Evolutionary conservation across 2,888 invertebrate species (phyloP).

Genomic region (Melanophora roralis): DNA sequence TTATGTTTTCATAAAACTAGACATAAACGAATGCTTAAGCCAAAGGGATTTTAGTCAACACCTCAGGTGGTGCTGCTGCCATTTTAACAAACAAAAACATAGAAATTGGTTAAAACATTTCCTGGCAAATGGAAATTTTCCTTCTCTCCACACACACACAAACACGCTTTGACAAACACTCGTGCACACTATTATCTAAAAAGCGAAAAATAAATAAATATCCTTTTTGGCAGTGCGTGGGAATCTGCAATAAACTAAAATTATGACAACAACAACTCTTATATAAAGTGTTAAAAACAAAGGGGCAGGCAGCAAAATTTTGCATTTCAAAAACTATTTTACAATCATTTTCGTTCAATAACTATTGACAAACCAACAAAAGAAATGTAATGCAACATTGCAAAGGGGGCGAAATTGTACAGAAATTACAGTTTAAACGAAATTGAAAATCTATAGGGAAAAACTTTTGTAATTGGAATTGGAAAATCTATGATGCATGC

Average conservation of each 20-base stretch:
- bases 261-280: constrained; percentile 14
- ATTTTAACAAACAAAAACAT: neutral
- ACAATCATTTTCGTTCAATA: constrained; percentile 26
- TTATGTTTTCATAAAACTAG: neutral
- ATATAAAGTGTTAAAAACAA: neutral
- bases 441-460: constrained; percentile 12
- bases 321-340: constrained; percentile 19
- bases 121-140: neutral
- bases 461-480: constrained; percentile 6
- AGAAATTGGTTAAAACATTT: constrained; percentile 25
- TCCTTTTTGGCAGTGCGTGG: constrained; percentile 48
- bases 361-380: neutral
- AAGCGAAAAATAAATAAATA: neutral
- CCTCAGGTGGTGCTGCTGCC: constrained; percentile 41
- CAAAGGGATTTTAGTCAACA: neutral
- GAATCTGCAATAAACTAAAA: constrained; percentile 35
- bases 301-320: neutral
- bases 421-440: neutral
- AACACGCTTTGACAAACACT: neutral
- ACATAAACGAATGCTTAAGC: neutral
- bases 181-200: neutral
- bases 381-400: neutral
- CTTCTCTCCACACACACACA: neutral
- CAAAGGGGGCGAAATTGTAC: neutral
- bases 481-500: neutral